Evolutionary conservation across 2,888 invertebrate genomes (phyloP).

Genomic region (Cheilosia vulpina): DNA sequence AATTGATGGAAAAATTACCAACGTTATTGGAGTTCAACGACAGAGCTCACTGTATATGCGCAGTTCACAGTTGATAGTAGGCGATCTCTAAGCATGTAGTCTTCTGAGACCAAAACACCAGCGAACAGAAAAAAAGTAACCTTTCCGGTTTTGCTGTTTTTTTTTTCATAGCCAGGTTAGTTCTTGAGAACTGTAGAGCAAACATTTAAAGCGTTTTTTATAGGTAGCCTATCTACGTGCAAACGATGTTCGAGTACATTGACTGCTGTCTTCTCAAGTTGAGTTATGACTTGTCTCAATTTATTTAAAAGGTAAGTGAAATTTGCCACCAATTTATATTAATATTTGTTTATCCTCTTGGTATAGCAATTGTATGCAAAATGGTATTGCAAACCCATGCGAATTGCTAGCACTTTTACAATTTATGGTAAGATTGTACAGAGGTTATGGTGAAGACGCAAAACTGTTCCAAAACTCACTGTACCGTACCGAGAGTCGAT

Average conservation of each 20-base stretch:
- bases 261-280: constrained; percentile 6
- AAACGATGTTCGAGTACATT: neutral
- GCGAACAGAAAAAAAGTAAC: constrained; percentile 13
- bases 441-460: too few species aligned
- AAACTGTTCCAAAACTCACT: too few species aligned
- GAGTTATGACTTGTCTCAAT: neutral
- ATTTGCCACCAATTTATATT: too few species aligned
- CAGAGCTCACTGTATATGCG: constrained; percentile 23
- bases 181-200: constrained; percentile 9
- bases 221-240: neutral
- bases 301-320: too few species aligned
- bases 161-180: neutral
- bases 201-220: neutral
- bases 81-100: neutral
- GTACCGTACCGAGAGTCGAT: too few species aligned
- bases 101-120: neutral
- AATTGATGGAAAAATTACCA: neutral
- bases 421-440: too few species aligned
- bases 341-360: too few species aligned
- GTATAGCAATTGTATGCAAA: too few species aligned
- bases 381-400: too few species aligned
- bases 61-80: too few species aligned
- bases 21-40: constrained; percentile 46
- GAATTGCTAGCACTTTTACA: too few species aligned
- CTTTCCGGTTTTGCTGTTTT: constrained; percentile 21